phyloP scores from a whole-genome alignment of 2,113 vertebrate species.

The Cochlearius cochlearius region DNA sequence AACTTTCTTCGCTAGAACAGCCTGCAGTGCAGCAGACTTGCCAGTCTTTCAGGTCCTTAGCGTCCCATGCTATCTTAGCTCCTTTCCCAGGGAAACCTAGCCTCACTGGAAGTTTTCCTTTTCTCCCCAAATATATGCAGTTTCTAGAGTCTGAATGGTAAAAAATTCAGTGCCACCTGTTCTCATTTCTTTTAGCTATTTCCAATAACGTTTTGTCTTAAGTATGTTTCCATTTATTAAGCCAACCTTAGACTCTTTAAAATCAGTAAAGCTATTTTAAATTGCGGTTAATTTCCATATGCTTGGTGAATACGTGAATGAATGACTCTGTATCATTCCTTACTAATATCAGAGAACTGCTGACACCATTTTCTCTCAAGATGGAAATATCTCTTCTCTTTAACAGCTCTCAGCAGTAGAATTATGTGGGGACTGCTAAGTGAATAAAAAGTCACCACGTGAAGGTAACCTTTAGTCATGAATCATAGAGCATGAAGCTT shows the following conservation, averaged over 20 bases:
- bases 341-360: not conserved
- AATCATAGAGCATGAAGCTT: not conserved
- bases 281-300: not conserved
- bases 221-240: not conserved
- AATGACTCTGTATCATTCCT: conserved; percentile 9
- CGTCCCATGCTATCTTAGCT: not conserved
- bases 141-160: not conserved
- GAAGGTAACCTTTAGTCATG: not conserved
- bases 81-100: not conserved
- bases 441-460: not conserved
- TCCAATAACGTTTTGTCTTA: not conserved
- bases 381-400: not conserved
- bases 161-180: not conserved
- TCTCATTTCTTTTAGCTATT: not conserved
- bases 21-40: not conserved
- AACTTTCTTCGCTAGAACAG: not conserved
- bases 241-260: not conserved
- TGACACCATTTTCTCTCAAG: not conserved
- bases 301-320: not conserved
- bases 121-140: not conserved
- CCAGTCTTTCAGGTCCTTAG: not conserved
- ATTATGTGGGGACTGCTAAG: not conserved
- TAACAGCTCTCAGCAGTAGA: not conserved
- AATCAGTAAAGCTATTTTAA: not conserved
- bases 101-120: not conserved